Evolutionary conservation across 2,888 invertebrate genomes (phyloP).

Genomic region (Cheilosia soror): DNA sequence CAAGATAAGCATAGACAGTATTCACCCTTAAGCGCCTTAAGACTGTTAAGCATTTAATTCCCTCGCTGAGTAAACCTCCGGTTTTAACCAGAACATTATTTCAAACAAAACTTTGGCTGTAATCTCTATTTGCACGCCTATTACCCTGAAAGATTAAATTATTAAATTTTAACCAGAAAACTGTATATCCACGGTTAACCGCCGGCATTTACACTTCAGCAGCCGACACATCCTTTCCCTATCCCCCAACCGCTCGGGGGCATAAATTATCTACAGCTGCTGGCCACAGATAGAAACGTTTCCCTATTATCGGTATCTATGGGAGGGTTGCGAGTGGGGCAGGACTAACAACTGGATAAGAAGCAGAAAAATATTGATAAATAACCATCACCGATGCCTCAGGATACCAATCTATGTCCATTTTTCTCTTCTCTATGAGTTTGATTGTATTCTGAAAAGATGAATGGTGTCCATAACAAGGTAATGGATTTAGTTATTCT

Average conservation of each 20-base stretch:
- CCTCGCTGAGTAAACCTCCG: not conserved
- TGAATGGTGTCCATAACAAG: constrained; percentile 7
- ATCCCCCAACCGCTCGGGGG: not conserved
- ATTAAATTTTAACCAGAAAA: constrained; percentile 43
- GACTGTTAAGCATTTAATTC: not conserved
- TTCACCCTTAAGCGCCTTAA: not conserved
- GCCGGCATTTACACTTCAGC: constrained; percentile 31
- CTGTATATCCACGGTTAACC: constrained; percentile 8
- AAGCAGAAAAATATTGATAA: constrained; percentile 14
- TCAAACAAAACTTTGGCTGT: constrained; percentile 7
- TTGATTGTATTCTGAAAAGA: not conserved
- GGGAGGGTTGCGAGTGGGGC: not conserved
- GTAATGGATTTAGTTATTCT: constrained; percentile 20
- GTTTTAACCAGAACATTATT: not conserved
- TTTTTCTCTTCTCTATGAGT: not conserved
- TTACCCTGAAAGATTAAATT: constrained; percentile 30
- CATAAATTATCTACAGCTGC: not conserved
- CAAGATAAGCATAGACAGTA: not conserved
- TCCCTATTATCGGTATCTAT: not conserved
- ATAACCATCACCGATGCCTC: constrained; percentile 21
- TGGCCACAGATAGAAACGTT: constrained; percentile 9
- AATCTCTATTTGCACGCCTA: constrained; percentile 10
- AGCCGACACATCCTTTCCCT: not conserved
- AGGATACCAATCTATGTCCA: constrained; percentile 1
- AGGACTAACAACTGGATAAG: constrained; percentile 6